Conservation (phyloP, 2,797 vertebrate genomes). For the Falco peregrinus region DNA sequence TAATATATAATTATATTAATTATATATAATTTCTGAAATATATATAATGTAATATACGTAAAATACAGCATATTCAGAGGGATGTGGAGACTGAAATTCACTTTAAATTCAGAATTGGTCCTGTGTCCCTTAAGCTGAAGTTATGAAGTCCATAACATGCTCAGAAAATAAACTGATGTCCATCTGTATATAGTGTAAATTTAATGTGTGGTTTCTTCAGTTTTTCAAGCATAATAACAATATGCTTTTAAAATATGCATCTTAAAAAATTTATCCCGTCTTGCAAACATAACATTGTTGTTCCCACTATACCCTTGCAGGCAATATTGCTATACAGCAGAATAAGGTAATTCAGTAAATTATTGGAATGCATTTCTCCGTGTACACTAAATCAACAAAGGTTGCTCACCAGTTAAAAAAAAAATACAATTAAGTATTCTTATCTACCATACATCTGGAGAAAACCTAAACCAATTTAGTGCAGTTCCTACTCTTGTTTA, state of each 20-base stretch:
- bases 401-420: neutral
- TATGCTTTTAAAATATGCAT: neutral
- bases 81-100: neutral
- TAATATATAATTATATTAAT: too few species aligned
- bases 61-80: neutral
- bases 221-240: neutral
- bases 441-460: neutral
- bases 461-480: neutral
- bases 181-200: neutral
- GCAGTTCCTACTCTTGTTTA: neutral
- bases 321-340: neutral
- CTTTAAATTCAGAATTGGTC: neutral
- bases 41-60: too few species aligned
- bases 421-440: neutral
- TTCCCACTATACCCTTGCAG: neutral
- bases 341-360: neutral
- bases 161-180: neutral
- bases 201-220: neutral
- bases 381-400: neutral
- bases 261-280: neutral
- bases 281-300: neutral
- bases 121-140: neutral
- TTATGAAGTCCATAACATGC: neutral
- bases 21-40: too few species aligned
- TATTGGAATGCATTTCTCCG: neutral